Conservation (phyloP, 2,888 invertebrate genomes). For the Nomada fucata region DNA sequence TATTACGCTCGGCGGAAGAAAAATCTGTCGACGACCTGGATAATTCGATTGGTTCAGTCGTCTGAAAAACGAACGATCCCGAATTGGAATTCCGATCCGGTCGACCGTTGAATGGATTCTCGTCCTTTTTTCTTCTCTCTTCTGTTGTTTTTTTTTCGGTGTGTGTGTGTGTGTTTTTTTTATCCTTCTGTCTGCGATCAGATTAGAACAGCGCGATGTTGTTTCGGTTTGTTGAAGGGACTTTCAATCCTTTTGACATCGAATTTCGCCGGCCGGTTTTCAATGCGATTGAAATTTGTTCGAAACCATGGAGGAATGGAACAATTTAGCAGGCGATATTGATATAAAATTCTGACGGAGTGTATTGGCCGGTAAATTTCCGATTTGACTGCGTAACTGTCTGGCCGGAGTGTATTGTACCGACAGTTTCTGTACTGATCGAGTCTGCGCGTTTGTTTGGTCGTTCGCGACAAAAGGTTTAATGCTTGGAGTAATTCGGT, state of each 20-base stretch:
- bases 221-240: not conserved
- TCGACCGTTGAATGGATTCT: not conserved
- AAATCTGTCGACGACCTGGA: slow-evolving; percentile 19
- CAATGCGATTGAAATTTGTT: not conserved
- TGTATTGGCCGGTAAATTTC: not conserved
- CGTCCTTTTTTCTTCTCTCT: too few species aligned
- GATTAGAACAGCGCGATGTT: slow-evolving; percentile 11
- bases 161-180: too few species aligned
- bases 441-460: not conserved
- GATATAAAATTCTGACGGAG: not conserved
- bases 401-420: not conserved
- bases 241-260: not conserved
- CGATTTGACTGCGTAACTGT: not conserved
- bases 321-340: not conserved
- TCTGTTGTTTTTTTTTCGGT: too few species aligned
- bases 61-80: slow-evolving; percentile 28
- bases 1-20: slow-evolving; percentile 26
- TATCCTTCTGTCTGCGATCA: not conserved
- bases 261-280: not conserved
- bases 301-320: not conserved
- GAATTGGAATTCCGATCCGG: not conserved
- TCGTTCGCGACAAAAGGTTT: not conserved
- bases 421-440: not conserved
- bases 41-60: slow-evolving; percentile 28
- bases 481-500: not conserved